A percentile compares a stretch with the other conserved stretches of the same genome.
These are phyloP conservation scores for Drosophila cracens DNA, from an alignment of 2,888 invertebrate genomes.

Conservation along the genomic window DNA sequence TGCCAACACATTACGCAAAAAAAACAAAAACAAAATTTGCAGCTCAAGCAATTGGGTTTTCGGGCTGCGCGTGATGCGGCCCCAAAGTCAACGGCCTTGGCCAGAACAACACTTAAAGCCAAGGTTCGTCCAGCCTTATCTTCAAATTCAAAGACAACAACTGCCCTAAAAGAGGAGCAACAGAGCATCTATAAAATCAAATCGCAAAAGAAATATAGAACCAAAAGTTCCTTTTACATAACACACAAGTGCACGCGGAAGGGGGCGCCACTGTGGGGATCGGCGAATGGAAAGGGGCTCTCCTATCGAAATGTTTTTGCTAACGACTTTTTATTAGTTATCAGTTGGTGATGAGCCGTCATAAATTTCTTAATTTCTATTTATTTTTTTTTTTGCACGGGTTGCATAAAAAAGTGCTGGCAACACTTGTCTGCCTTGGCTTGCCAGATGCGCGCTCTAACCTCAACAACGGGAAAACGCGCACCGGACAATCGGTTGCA, in stretches of 20 bases:
- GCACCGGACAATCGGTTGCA: constrained; percentile 31
- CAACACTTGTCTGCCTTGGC: constrained; percentile 34
- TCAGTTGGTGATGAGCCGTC: constrained; percentile 3
- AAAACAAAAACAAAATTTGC: constrained; percentile 46
- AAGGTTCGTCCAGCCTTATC: constrained; percentile 62
- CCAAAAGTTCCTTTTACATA: constrained; percentile 63
- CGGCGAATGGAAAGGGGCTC: background rate
- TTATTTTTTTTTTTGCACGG: constrained; percentile 24
- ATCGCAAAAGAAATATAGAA: constrained; percentile 9
- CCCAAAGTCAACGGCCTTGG: constrained; percentile 51
- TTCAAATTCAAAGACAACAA: constrained; percentile 21
- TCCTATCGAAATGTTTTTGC: constrained; percentile 1
- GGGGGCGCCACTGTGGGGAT: constrained; percentile 7
- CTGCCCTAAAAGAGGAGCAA: constrained; percentile 1
- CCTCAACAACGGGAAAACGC: constrained; percentile 54
- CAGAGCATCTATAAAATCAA: background rate
- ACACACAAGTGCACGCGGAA: constrained; percentile 45
- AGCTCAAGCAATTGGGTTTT: constrained; percentile 72
- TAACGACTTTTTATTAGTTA: constrained; percentile 26
- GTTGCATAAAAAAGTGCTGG: constrained; percentile 60
- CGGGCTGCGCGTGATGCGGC: constrained; percentile 65
- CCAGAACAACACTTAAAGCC: constrained; percentile 53
- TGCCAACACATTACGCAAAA: constrained; percentile 71
- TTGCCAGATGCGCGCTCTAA: constrained; percentile 50
- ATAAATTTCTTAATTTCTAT: constrained; percentile 17